phyloP scores from a whole-genome alignment of 2,888 invertebrate genomes.

The Callyntrura guangdongensis region DNA sequence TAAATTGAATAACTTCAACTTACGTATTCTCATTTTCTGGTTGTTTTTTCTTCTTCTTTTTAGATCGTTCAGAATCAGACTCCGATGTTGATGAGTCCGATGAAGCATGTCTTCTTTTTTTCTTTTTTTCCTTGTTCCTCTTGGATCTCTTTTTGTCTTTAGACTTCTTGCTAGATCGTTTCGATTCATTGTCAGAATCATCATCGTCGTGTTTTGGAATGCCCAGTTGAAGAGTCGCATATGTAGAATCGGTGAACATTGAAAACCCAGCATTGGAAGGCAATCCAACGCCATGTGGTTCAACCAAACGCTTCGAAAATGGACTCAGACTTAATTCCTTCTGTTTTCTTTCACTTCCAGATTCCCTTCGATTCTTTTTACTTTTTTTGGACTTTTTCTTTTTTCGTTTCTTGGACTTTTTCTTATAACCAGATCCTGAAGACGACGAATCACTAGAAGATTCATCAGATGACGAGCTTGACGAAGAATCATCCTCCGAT shows the following conservation, averaged over 20 bases:
- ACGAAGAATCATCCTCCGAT: conserved; percentile 77
- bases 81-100: conserved; percentile 81
- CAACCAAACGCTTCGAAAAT: conserved; percentile 81
- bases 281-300: conserved; percentile 65
- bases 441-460: conserved; percentile 74
- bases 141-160: conserved; percentile 82
- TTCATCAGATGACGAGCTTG: conserved; percentile 77
- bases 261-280: conserved; percentile 62
- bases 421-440: conserved; percentile 78
- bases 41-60: conserved; percentile 78
- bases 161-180: conserved; percentile 77
- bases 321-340: conserved; percentile 86
- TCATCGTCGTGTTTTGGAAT: conserved; percentile 66
- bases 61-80: conserved; percentile 74
- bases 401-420: conserved; percentile 88
- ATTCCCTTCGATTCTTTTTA: conserved; percentile 89
- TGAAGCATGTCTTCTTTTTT: conserved; percentile 76
- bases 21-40: conserved; percentile 44
- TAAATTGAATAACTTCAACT: too few relatives aligned
- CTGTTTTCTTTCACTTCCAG: conserved; percentile 87
- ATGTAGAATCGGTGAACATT: conserved; percentile 77
- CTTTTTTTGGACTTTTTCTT: conserved; percentile 89
- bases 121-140: conserved; percentile 82
- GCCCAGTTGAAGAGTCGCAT: conserved; percentile 79
- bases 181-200: conserved; percentile 66